Conservation (phyloP, 2,888 invertebrate species). For the Subacronicta megacephala region DNA sequence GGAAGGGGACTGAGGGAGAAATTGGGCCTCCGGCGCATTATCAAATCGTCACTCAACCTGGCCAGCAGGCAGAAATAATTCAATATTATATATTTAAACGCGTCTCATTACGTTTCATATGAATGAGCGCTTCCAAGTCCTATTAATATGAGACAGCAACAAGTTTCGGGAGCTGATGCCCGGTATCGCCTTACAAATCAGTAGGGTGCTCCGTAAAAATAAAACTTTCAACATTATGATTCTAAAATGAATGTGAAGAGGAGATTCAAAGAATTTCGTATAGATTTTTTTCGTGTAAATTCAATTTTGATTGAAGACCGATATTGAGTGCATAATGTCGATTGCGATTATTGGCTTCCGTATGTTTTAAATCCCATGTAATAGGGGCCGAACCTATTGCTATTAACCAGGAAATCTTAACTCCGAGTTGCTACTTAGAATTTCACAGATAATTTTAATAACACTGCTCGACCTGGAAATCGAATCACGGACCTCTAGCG, state of each 20-base stretch:
- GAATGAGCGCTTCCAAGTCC: constrained; percentile 22
- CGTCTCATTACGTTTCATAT: constrained; percentile 41
- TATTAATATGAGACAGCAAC: constrained; percentile 32
- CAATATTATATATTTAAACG: constrained; percentile 25
- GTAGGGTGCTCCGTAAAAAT: constrained; percentile 39
- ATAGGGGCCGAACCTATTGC: no score
- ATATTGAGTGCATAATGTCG: constrained; percentile 4
- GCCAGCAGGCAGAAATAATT: constrained; percentile 4
- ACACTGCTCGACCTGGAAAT: no score
- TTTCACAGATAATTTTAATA: no score
- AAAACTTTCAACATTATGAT: constrained; percentile 35
- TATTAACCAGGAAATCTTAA: no score
- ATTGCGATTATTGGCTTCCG: no score
- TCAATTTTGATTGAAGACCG: constrained; percentile 14
- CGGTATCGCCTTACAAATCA: constrained; percentile 49
- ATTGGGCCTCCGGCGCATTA: no score
- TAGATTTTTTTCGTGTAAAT: constrained; percentile 7
- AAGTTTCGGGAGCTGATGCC: constrained; percentile 26
- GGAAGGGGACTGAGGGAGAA: no score
- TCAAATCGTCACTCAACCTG: no score
- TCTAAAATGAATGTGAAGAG: constrained; percentile 33
- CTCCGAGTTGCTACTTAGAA: no score
- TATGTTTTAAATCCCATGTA: no score
- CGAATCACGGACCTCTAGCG: no score
- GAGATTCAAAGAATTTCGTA: constrained; percentile 18